Evolutionary conservation across 1,140 invertebrate genomes (phyloP), one percentile per base, ranked within the genome.

Genomic region (Batillaria attramentaria): DNA sequence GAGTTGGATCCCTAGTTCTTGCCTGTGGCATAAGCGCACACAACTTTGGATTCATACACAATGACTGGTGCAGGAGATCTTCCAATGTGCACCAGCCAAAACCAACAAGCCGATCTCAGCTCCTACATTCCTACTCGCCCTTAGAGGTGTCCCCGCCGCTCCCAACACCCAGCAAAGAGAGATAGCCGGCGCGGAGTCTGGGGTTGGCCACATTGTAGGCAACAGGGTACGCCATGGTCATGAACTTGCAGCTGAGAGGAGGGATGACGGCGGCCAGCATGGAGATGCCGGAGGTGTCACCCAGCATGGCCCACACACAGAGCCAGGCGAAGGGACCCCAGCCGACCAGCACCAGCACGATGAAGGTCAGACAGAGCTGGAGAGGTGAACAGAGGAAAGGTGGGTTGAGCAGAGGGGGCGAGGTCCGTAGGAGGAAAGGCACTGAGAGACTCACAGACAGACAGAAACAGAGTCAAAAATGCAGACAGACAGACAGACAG

Each of bases 251-350:
- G 65, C 81, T 72, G 20, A 87, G 79, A 1, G 85, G 84, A 18
- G 85, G 85, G 16, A 85, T 74, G n/a, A 72, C 72, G 28, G 82
- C 78, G n/a, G 84, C 84, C 20, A 87, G 41, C 77, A 82, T 83
- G 37, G 85, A 82, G 10, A 84, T 75, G 16, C 79, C 76, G 1
- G 54, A 72, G 6, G 78, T 73, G 37, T 79, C 78, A 18, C 68
- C 78, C 8, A 82, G 46, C 37, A 82, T 62, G 16, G 83, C 74
- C 81, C 82, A 84, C 18, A 66, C 28, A 35, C 79, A 82, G 20
- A 85, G 76, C 54, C 78, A 81, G 28, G 74, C 81, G 54, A 85
- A 87, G 3, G 85, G 84, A 24, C 85, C 84, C 83, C 84, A 87
- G 2, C 84, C 85, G 37, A 84, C 60, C 5, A 79, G 31, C 16